Percentiles rank a stretch among this genome's conserved stretches.
These are phyloP conservation scores for Yoshiicerus persimilis DNA, from an alignment of 1,140 invertebrate genomes.

Conservation along the genomic window DNA sequence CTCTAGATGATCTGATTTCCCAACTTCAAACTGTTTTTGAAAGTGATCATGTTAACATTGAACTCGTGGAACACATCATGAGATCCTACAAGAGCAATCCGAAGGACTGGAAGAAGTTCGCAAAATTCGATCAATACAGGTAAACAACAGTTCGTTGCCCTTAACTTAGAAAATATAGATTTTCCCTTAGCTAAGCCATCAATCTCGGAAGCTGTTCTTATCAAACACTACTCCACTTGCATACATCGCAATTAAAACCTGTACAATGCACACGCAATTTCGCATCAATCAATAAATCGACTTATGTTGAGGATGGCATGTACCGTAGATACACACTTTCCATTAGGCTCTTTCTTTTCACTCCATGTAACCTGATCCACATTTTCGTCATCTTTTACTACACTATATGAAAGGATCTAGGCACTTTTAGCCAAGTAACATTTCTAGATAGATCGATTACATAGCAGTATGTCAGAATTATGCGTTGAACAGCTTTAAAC, in stretches of 20 bases:
- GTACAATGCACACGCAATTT: background rate
- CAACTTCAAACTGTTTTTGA: constrained; percentile 75
- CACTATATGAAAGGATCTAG: no score
- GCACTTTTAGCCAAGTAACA: no score
- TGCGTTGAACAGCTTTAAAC: no score
- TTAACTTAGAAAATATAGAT: background rate
- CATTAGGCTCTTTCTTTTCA: no score
- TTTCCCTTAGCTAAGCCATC: background rate
- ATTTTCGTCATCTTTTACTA: no score
- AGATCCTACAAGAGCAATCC: constrained; percentile 81
- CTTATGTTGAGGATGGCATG: no score
- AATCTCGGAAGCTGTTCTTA: background rate
- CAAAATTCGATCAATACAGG: constrained; percentile 92
- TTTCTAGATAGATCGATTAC: no score
- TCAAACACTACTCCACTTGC: no score
- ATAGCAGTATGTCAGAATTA: no score
- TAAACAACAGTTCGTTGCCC: constrained; percentile 53
- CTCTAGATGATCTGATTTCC: constrained; percentile 70
- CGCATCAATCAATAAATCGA: background rate
- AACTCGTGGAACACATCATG: constrained; percentile 83
- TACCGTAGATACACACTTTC: no score
- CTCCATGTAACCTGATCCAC: no score
- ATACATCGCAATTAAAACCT: background rate
- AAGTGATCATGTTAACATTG: constrained; percentile 78
- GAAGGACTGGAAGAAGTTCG: constrained; percentile 89